A percentile compares a stretch with the other conserved stretches of the same genome.
These are phyloP conservation scores for Phrynosoma blainvillii DNA, from an alignment of 2,113 vertebrate species.

Conservation along the genomic window DNA sequence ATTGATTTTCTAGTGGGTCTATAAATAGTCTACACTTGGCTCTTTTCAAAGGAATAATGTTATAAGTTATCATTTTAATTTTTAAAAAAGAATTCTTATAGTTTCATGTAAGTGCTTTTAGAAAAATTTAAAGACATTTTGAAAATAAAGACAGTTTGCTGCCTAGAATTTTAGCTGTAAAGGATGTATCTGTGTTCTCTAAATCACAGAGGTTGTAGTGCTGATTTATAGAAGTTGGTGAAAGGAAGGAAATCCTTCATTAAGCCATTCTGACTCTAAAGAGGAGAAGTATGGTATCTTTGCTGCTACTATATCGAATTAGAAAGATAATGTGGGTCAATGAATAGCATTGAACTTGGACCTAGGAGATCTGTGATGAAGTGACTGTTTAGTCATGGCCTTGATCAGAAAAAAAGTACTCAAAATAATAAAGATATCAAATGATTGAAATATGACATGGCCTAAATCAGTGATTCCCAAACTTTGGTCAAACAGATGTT, in stretches of 20 bases:
- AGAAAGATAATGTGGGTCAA: background rate
- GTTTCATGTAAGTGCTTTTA: background rate
- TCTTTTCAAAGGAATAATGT: background rate
- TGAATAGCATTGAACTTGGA: background rate
- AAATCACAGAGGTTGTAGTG: background rate
- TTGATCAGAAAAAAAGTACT: no score
- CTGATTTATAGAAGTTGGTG: slow-evolving; percentile 26
- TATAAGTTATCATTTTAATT: slow-evolving; percentile 5
- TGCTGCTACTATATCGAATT: background rate
- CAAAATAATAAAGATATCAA: background rate
- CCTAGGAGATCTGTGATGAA: no score
- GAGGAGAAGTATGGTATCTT: background rate
- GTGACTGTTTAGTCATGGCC: background rate
- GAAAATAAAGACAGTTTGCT: background rate
- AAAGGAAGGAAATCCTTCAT: slow-evolving; percentile 17
- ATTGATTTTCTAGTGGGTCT: slow-evolving; percentile 23
- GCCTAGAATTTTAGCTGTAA: background rate
- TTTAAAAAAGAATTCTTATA: background rate
- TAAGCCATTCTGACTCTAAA: slow-evolving; percentile 15
- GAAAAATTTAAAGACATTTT: slow-evolving; percentile 2
- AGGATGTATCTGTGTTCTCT: background rate
- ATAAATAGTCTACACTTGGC: slow-evolving; percentile 5
- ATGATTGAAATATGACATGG: background rate
- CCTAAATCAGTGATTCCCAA: background rate
- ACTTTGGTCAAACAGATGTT: no score